Conservation (phyloP, 2,797 vertebrate genomes). For the Poecilia picta region DNA sequence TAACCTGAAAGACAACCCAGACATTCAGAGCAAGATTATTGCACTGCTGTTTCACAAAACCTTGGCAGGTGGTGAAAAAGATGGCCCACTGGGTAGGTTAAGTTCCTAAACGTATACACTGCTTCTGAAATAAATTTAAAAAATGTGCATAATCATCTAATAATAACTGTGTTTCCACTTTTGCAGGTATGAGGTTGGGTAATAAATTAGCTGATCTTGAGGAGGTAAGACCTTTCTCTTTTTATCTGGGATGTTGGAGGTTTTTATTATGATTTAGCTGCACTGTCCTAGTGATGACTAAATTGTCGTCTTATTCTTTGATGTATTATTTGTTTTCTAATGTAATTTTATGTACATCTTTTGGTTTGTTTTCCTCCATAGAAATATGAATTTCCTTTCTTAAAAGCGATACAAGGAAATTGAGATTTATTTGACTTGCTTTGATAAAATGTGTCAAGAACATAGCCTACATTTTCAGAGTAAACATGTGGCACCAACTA, state of each 20-base stretch:
- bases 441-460: not conserved
- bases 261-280: not conserved
- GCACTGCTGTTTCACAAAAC: constrained; percentile 75
- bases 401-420: not conserved
- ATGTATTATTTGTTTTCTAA: not conserved
- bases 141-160: constrained; percentile 4
- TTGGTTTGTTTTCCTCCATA: not conserved
- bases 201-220: constrained; percentile 73
- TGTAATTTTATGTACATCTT: not conserved
- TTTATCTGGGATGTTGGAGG: not conserved
- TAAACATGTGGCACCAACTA: not conserved
- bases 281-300: not conserved
- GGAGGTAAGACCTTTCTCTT: constrained; percentile 65
- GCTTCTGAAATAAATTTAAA: not conserved
- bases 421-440: not conserved
- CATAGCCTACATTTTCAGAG: not conserved
- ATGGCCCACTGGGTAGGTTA: constrained; percentile 64
- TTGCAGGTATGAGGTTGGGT: constrained; percentile 70
- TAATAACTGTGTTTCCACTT: constrained; percentile 25
- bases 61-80: constrained; percentile 63
- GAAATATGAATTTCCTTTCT: not conserved
- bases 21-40: constrained; percentile 76
- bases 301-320: not conserved
- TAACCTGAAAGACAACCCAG: constrained; percentile 63
- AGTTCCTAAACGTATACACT: constrained; percentile 12